Evolutionary conservation across 2,797 vertebrate species (phyloP).

Genomic region (Bovichtus diacanthus): DNA sequence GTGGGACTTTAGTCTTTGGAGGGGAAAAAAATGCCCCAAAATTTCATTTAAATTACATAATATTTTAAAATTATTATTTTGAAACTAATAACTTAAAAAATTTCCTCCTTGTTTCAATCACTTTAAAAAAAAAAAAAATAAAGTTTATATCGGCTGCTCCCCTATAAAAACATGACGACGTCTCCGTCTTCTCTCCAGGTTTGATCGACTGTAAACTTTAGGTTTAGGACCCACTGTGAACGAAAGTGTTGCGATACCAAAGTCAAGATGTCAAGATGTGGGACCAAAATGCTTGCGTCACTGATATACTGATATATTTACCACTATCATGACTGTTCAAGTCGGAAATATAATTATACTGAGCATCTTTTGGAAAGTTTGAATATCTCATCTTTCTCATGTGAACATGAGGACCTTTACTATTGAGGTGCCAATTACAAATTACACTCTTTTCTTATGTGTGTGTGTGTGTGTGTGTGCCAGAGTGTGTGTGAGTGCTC

Average conservation of each 20-base stretch:
- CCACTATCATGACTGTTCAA: not conserved
- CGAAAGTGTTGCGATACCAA: not conserved
- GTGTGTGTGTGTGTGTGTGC: not conserved
- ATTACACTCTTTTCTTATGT: not conserved
- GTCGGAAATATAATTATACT: constrained; percentile 42
- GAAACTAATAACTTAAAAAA: not conserved
- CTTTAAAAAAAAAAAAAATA: no score
- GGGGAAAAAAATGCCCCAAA: not conserved
- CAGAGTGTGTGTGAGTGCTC: not conserved
- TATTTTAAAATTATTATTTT: not conserved
- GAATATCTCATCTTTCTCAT: constrained; percentile 53
- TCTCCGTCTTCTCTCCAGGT: no score
- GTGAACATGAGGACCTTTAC: constrained; percentile 67
- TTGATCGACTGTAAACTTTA: not conserved
- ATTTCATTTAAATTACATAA: not conserved
- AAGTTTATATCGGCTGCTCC: no score
- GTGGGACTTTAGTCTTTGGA: not conserved
- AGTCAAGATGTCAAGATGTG: constrained; percentile 3
- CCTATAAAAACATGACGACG: no score
- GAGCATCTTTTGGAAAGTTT: constrained; percentile 62
- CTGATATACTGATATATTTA: constrained; percentile 28
- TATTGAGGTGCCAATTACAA: not conserved
- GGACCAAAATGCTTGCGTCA: not conserved
- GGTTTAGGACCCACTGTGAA: not conserved
- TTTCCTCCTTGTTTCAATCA: not conserved